Evolutionary conservation across 2,888 invertebrate genomes (phyloP).

Genomic region (Watsonalla binaria): DNA sequence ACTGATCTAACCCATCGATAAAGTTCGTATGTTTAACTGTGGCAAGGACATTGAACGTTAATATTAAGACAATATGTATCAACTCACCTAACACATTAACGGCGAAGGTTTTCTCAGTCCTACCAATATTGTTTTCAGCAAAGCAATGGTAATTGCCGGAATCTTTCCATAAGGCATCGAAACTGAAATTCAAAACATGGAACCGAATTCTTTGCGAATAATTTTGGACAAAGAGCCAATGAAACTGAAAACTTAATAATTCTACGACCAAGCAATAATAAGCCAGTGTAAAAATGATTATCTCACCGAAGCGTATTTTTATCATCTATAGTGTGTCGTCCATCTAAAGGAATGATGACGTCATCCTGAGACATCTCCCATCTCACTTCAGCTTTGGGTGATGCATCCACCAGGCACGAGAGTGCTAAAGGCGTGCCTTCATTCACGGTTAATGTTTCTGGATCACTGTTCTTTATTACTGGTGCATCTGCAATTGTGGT

Average conservation of each 20-base stretch:
- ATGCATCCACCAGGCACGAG: constrained; percentile 48
- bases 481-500: constrained; percentile 42
- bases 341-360: constrained; percentile 33
- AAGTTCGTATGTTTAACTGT: no score
- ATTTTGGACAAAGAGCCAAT: no score
- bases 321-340: constrained; percentile 38
- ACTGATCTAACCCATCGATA: no score
- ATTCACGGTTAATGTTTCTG: constrained; percentile 27
- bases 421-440: constrained; percentile 40
- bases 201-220: no score
- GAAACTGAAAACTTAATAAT: not conserved
- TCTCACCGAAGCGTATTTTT: constrained; percentile 42
- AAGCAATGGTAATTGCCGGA: constrained; percentile 58
- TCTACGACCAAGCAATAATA: no score
- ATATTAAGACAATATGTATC: not conserved
- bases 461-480: constrained; percentile 31
- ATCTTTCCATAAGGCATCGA: constrained; percentile 43
- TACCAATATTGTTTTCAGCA: constrained; percentile 53
- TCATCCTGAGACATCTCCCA: constrained; percentile 54
- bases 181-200: constrained; percentile 32
- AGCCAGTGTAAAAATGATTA: not conserved
- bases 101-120: constrained; percentile 31
- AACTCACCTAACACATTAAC: constrained; percentile 53
- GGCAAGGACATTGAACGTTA: no score
- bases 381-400: constrained; percentile 42